Evolutionary conservation across 2,888 invertebrate genomes (phyloP).

Genomic region (Stenotaenia linearis): DNA sequence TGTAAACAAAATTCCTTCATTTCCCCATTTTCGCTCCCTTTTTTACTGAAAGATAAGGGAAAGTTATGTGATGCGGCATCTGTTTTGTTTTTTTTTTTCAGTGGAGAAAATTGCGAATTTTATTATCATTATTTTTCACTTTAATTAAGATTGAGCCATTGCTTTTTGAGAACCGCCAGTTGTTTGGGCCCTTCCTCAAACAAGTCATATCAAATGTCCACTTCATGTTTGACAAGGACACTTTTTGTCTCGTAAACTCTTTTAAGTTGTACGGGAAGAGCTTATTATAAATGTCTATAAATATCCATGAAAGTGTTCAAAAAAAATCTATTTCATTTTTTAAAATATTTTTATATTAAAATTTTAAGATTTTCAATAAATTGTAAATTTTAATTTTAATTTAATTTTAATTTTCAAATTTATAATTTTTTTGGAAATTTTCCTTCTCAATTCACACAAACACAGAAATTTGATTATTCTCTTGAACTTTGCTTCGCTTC

Average conservation of each 20-base stretch:
- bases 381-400: too few relatives aligned
- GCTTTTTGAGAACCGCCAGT: background rate
- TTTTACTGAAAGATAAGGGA: background rate
- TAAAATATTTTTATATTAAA: too few relatives aligned
- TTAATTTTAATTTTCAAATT: too few relatives aligned
- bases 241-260: background rate
- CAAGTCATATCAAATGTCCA: background rate
- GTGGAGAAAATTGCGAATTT: background rate
- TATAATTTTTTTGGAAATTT: too few relatives aligned
- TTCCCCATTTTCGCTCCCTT: background rate
- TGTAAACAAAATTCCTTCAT: background rate
- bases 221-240: background rate
- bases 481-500: background rate
- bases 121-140: background rate
- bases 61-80: background rate
- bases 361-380: too few relatives aligned
- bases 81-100: background rate
- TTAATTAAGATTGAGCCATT: background rate
- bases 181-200: background rate
- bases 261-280: background rate
- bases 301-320: background rate
- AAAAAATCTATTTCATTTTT: too few relatives aligned
- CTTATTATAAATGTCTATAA: background rate
- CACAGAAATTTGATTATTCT: background rate
- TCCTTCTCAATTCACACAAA: background rate